Percentiles rank a stretch among this genome's conserved stretches.
phyloP scores from a whole-genome alignment of 2,113 vertebrate genomes.

The Centropus bengalensis region DNA sequence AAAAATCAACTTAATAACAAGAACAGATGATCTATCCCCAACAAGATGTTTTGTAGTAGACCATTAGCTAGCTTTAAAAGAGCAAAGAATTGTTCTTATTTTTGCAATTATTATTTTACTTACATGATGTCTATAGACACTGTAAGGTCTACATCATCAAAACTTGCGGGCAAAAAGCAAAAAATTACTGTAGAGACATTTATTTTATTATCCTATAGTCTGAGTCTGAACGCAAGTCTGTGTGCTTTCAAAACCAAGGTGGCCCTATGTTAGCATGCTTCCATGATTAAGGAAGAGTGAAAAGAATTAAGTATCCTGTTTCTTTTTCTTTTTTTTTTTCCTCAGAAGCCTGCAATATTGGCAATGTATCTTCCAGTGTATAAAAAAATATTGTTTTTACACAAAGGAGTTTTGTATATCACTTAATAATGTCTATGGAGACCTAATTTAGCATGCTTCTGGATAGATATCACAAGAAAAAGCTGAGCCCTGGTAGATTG shows the following conservation, averaged over 20 bases:
- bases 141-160: neutral
- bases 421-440: neutral
- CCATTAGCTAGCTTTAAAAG: neutral
- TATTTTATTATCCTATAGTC: neutral
- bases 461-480: neutral
- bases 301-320: neutral
- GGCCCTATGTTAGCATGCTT: neutral
- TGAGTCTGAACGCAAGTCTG: neutral
- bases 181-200: neutral
- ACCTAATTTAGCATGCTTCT: neutral
- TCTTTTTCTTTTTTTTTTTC: neutral
- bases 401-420: neutral
- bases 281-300: neutral
- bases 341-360: neutral
- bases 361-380: neutral
- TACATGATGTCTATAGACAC: neutral
- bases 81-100: neutral
- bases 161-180: rapidly evolving
- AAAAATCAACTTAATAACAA: neutral
- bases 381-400: neutral
- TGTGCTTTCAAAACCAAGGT: neutral
- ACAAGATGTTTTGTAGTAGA: neutral
- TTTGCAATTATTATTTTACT: neutral
- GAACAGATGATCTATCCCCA: neutral
- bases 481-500: neutral